Evolutionary conservation across 2,797 vertebrate genomes (phyloP).

Genomic region (Micrastur ruficollis): DNA sequence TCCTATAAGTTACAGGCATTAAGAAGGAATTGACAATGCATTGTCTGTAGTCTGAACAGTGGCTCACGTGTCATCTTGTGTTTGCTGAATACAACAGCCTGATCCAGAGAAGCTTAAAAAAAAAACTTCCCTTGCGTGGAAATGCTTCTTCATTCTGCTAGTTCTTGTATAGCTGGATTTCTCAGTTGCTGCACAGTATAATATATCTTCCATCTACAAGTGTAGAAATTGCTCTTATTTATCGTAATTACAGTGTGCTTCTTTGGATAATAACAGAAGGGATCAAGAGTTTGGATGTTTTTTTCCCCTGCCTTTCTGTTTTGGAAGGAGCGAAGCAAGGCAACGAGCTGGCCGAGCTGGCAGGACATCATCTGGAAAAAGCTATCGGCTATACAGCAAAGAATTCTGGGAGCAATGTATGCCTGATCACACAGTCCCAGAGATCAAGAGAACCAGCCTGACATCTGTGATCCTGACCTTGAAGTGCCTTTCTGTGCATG

Average conservation of each 20-base stretch:
- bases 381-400: constrained; percentile 87
- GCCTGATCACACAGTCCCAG: constrained; percentile 92
- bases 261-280: not conserved
- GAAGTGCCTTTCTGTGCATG: constrained; percentile 93
- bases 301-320: not conserved
- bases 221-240: not conserved
- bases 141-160: not conserved
- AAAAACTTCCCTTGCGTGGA: not conserved
- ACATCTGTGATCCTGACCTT: constrained; percentile 92
- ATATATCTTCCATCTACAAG: not conserved
- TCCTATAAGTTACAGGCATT: not conserved
- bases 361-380: constrained; percentile 89
- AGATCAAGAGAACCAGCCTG: constrained; percentile 92
- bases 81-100: not conserved
- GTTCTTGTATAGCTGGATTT: not conserved
- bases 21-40: not conserved
- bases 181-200: not conserved
- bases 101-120: not conserved
- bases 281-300: not conserved
- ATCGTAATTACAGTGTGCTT: not conserved
- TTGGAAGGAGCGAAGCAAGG: constrained; percentile 87
- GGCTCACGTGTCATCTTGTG: not conserved
- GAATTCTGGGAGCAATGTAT: constrained; percentile 96
- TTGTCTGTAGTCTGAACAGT: not conserved
- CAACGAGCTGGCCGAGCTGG: constrained; percentile 93